phyloP scores from a whole-genome alignment of 2,888 invertebrate species.

The Spatulosminthurus flaviceps region DNA sequence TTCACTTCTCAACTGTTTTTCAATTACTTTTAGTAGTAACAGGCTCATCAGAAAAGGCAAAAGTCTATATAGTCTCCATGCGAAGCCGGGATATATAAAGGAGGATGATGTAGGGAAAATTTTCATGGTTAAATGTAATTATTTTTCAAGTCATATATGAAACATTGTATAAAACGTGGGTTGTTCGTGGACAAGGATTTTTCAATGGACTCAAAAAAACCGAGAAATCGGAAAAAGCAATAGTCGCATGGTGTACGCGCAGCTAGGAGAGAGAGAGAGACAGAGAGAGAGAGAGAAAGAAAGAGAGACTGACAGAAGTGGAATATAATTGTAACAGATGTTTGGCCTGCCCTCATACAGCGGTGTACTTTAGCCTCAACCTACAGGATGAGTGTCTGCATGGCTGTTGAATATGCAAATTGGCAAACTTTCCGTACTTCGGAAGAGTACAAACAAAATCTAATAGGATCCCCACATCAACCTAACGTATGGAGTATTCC shows the following conservation, averaged over 20 bases:
- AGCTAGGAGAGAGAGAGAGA: too few species aligned
- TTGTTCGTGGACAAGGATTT: too few species aligned
- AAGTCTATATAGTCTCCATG: too few species aligned
- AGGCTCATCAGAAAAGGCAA: too few species aligned
- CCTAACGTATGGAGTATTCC: conserved; percentile 4
- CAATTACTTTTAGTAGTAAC: not conserved
- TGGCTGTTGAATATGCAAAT: conserved; percentile 31
- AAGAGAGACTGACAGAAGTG: not conserved
- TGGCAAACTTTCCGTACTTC: conserved; percentile 34
- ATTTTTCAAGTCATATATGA: too few species aligned
- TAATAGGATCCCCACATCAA: not conserved
- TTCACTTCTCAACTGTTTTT: not conserved
- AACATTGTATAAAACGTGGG: too few species aligned
- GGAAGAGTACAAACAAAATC: conserved; percentile 19
- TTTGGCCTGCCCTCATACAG: not conserved
- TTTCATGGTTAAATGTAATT: too few species aligned
- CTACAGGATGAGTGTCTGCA: not conserved
- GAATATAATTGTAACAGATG: conserved; percentile 28
- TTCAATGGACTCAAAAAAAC: too few species aligned
- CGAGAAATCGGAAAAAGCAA: not conserved
- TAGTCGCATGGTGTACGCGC: not conserved
- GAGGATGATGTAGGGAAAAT: too few species aligned
- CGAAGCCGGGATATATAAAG: too few species aligned
- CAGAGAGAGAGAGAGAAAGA: too few species aligned
- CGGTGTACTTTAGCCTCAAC: not conserved